These are phyloP conservation scores for Drosophila incognita DNA, from an alignment of 2,888 invertebrate species.

Conservation along the genomic window DNA sequence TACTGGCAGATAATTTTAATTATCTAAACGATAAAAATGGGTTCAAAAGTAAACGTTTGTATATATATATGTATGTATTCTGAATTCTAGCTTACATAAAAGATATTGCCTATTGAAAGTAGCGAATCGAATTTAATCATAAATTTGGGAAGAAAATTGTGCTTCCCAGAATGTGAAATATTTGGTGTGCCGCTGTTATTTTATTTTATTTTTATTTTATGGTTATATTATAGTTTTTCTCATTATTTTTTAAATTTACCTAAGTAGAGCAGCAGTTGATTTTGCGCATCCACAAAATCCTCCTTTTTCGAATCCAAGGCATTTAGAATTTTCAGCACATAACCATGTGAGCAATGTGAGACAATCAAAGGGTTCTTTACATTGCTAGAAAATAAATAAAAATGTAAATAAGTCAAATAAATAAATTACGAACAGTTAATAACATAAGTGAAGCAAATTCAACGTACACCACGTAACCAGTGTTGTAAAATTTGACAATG, in stretches of 20 bases:
- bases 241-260: slow-evolving; percentile 85
- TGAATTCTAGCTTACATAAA: background rate
- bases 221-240: background rate
- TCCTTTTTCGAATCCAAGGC: slow-evolving; percentile 91
- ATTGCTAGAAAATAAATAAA: slow-evolving; percentile 76
- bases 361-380: slow-evolving; percentile 88
- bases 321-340: slow-evolving; percentile 94
- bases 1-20: background rate
- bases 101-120: background rate
- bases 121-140: background rate
- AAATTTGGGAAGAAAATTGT: background rate
- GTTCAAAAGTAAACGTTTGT: too few relatives aligned
- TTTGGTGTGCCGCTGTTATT: background rate
- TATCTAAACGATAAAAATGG: background rate
- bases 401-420: background rate
- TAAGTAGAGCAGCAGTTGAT: slow-evolving; percentile 89
- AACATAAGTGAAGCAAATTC: background rate
- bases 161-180: background rate
- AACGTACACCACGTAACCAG: background rate
- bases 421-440: background rate
- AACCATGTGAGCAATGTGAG: slow-evolving; percentile 87
- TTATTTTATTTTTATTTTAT: background rate
- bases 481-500: slow-evolving; percentile 11
- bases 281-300: slow-evolving; percentile 90
- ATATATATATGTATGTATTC: background rate